Evolutionary conservation across 2,113 vertebrate genomes (phyloP), one percentile per base, ranked within the genome.

Genomic region (Petrocephalus zakoni): DNA sequence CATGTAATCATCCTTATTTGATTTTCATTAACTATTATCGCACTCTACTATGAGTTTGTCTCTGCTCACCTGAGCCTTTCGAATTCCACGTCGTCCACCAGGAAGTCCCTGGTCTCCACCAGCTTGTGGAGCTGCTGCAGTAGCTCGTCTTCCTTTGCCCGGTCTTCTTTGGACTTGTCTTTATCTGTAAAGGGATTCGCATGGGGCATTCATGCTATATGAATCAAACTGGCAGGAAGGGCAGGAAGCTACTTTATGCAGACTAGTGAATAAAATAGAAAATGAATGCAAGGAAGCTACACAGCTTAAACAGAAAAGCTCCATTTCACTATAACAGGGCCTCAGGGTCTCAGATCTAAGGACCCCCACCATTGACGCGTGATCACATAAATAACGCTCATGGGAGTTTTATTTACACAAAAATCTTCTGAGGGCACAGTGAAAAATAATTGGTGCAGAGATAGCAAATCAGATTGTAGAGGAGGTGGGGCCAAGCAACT

Each of bases 51-150:
- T 21, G 3, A 8, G 10, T 49, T 22, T 15, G 25, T 11, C 53
- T 88, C 11, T 2, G 19, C 92, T 5, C 87, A 97, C 97, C 96
- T 95, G 93, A 98, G 96, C 86, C 97, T 93, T 93, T 98, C 97
- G 75, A 98, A 97, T 91, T 98, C 97, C 89, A 97, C 96, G 2
- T 98, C 97, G 0, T 98, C 97, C 94, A 98, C 97, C 55, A 98
- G 93, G 93, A 97, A 98, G 93, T 98, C 97, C 90, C 97, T 94
- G 0, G 96, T 97, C 92, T 98, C 97, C 87, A 98, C 97, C 91
- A 98, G 94, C 92, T 98, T 98, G 89, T 97, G 97, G 90, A 98
- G 97, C 92, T 96, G 97, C 86, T 96, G 96, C 61, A 98, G 94
- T 0, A 98, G 95, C 37, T 97, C 96, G 29, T 97, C 97, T 82